Percentiles rank a stretch among this genome's conserved stretches.
Evolutionary conservation across 2,113 vertebrate genomes (phyloP).

Genomic region (Danionella cerebrum): DNA sequence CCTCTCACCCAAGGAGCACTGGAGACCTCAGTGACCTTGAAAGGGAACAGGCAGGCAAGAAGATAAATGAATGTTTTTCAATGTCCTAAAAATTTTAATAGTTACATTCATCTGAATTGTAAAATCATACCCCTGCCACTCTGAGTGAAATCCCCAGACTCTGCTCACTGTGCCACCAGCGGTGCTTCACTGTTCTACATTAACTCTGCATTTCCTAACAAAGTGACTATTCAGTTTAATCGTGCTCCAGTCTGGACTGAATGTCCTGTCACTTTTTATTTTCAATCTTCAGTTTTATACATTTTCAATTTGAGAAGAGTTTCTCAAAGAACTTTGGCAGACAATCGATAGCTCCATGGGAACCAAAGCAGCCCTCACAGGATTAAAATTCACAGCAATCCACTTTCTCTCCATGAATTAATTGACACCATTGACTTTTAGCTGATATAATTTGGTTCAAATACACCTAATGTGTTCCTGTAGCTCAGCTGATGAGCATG

Average conservation of each 20-base stretch:
- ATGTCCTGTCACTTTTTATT: neutral
- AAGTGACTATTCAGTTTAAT: neutral
- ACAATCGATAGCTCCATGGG: neutral
- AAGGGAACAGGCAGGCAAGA: too few species aligned
- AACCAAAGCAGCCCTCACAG: neutral
- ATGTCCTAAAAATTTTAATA: too few species aligned
- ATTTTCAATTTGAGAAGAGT: conserved; percentile 1
- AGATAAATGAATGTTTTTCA: too few species aligned
- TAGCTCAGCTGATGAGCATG: neutral
- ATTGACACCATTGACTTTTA: neutral
- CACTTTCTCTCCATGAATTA: neutral
- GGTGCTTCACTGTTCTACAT: neutral
- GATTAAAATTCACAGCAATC: neutral
- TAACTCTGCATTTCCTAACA: neutral
- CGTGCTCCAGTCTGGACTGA: neutral
- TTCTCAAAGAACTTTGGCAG: neutral
- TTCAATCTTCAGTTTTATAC: neutral
- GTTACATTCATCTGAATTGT: too few species aligned
- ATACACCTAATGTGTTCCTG: neutral
- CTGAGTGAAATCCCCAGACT: too few species aligned
- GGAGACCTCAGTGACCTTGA: too few species aligned
- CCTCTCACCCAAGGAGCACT: too few species aligned
- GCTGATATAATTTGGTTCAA: neutral
- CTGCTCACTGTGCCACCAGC: too few species aligned
- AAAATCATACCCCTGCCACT: too few species aligned